These are phyloP conservation scores for Thomomys bottae DNA, from an alignment of 2,113 vertebrate species.

Conservation along the genomic window DNA sequence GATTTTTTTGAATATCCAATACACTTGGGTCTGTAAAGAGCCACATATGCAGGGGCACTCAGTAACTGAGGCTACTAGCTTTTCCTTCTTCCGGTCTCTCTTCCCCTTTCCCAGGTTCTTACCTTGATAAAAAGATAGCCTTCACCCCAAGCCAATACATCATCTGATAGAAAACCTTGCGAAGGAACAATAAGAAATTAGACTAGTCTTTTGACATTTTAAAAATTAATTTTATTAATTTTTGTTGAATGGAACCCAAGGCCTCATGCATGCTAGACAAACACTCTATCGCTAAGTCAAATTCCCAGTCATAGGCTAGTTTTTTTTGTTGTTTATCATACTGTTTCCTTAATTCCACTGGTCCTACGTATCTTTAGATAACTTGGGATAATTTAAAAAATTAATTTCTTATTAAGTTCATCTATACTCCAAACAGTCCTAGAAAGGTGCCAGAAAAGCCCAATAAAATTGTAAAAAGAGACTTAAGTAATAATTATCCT, in stretches of 20 bases:
- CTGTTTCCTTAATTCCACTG: background rate
- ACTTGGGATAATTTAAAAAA: background rate
- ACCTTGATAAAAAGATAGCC: background rate
- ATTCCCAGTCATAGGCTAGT: too few relatives aligned
- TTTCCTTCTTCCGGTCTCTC: background rate
- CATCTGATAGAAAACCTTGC: background rate
- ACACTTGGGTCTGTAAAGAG: background rate
- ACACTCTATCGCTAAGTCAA: too few relatives aligned
- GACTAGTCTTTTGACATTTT: background rate
- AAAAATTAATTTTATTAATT: too few relatives aligned
- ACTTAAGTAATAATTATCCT: background rate
- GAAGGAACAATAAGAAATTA: conserved; percentile 33
- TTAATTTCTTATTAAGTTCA: background rate
- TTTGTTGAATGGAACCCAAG: too few relatives aligned
- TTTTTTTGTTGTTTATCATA: background rate
- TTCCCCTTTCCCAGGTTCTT: background rate
- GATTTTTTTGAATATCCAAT: background rate
- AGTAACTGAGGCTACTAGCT: background rate
- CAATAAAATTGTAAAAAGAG: background rate
- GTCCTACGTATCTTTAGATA: background rate
- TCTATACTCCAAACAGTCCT: background rate
- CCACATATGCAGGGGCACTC: background rate
- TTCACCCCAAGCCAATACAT: background rate
- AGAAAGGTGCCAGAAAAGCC: background rate
- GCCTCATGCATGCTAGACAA: too few relatives aligned